Evolutionary conservation across 2,888 invertebrate species (phyloP), one percentile per base, ranked within the genome.

Genomic region (Leucoma salicis): DNA sequence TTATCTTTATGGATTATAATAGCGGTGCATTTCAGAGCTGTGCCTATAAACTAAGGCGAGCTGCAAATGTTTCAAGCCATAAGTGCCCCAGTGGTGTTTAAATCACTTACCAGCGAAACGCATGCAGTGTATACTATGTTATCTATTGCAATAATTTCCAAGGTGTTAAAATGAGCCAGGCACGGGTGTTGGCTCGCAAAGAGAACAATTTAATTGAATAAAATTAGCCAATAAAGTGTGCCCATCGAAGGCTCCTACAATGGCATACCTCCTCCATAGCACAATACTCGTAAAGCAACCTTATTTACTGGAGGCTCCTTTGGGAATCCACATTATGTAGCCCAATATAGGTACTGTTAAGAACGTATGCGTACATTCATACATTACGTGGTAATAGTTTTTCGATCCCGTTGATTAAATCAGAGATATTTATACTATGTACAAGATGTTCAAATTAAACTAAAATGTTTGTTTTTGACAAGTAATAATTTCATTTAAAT

Each of bases 171-270:
- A 78, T 70, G 73, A 70, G 60, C 64, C 59, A 49, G 63, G 53
- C 55, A 42, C 42, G 61, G 67, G 67, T 61, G 68, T 70, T 54
- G 66, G 73, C 65, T 66, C 63, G 70, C 73, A 70, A 63, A 68
- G 66, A 66, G 78, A 84, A 86, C 85, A 83, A 83, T 87, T 86
- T 87, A 87, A 88, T 88, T 87, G 88, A 84, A 87, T 82, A 80
- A 88, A 88, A 88, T 88, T 88, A 88, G 84, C 84, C 85, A 83
- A 88, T 89, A 89, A 89, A 89, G 69, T 82, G 72, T 60, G 63
- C 65, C 56, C 70, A 75, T 82, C 82, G 82, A 82, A 74, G 72
- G 56, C 66, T 53, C 70, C 74, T 72, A 88, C 88, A 89, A 88
- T 86, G 85, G 86, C 82, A 87, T 86, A 84, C 88, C 86, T 71